Conservation (phyloP, 2,888 invertebrate genomes). For the Lymantria dispar region DNA sequence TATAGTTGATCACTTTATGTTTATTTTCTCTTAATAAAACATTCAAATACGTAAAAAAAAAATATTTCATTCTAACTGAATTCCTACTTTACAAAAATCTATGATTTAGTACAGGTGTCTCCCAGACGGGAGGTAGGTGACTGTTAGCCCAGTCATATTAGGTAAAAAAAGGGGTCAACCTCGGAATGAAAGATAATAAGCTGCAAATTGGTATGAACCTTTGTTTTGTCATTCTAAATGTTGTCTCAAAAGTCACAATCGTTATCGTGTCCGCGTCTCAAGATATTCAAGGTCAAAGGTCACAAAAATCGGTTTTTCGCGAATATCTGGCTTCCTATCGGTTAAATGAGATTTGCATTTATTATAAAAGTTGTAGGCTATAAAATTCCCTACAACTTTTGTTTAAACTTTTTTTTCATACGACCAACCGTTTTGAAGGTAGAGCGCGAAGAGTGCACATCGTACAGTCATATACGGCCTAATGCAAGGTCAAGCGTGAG, state of each 20-base stretch:
- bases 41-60: no score
- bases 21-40: no score
- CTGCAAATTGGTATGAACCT: background rate
- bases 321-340: slow-evolving; percentile 13
- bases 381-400: background rate
- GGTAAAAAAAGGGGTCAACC: background rate
- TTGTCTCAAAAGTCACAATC: background rate
- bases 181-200: background rate
- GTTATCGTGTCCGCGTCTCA: background rate
- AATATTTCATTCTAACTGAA: no score
- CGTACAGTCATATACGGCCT: slow-evolving; percentile 24
- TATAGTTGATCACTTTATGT: no score
- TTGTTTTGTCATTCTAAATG: background rate
- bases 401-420: background rate
- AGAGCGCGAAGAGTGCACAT: slow-evolving; percentile 13
- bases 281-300: background rate
- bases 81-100: no score
- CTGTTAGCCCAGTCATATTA: slow-evolving; percentile 6
- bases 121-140: no score
- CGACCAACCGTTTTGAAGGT: slow-evolving; percentile 4
- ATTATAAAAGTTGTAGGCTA: background rate
- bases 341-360: slow-evolving; percentile 11
- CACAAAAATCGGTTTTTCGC: background rate
- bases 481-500: slow-evolving; percentile 32
- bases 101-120: no score